Evolutionary conservation across 2,797 vertebrate genomes (phyloP).

Genomic region (Enoplosus armatus): DNA sequence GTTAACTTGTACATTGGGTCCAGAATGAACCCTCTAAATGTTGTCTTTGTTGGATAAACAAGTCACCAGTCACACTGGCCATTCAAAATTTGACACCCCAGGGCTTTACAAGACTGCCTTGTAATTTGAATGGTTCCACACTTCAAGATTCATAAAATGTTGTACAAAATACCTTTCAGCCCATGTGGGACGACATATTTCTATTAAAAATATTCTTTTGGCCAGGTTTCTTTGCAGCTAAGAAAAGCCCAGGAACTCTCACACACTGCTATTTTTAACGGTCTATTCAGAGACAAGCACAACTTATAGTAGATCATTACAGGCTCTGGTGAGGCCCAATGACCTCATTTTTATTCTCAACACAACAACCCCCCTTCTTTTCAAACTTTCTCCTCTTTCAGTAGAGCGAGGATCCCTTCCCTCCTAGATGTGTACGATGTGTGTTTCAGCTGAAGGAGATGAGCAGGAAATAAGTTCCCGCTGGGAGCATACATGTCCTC

Average conservation of each 20-base stretch:
- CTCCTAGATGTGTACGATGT: conserved; percentile 91
- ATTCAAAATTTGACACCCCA: background rate
- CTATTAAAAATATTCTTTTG: background rate
- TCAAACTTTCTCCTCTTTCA: conserved; percentile 81
- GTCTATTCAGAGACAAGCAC: background rate
- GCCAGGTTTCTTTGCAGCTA: background rate
- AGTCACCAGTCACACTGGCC: background rate
- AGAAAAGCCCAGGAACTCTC: background rate
- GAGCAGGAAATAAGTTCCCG: conserved; percentile 90
- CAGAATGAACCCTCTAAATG: background rate
- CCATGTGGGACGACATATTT: background rate
- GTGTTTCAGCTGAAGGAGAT: conserved; percentile 90
- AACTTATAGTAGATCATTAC: background rate
- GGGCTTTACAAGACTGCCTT: background rate
- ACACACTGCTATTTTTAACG: background rate
- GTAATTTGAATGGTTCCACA: background rate
- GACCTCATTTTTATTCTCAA: background rate
- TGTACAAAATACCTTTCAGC: background rate
- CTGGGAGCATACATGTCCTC: conserved; percentile 88
- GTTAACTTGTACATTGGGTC: conserved; percentile 16
- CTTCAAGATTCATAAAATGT: background rate
- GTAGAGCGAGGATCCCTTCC: conserved; percentile 85
- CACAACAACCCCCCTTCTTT: background rate
- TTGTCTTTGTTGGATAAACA: conserved; percentile 9
- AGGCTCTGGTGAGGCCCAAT: background rate